These are phyloP conservation scores for Cyphomyrus plagiostoma DNA, from an alignment of 2,113 vertebrate genomes.

Conservation along the genomic window DNA sequence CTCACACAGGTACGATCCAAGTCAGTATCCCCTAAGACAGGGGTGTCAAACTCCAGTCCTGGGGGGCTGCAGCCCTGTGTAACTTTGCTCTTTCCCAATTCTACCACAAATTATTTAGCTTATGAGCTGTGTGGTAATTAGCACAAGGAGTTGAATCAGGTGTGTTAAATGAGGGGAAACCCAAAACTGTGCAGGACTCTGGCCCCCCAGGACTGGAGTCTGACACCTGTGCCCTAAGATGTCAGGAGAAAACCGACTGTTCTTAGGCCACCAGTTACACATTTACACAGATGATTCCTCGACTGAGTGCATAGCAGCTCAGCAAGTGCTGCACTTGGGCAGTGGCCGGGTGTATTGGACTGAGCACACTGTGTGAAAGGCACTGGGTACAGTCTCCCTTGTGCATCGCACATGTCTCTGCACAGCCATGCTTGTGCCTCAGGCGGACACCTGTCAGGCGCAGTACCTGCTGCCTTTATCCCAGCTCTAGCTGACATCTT, in stretches of 20 bases:
- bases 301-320: background rate
- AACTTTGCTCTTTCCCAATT: no score
- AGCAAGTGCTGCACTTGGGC: background rate
- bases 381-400: slow-evolving; percentile 39
- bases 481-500: slow-evolving; percentile 26
- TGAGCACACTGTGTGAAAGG: slow-evolving; percentile 12
- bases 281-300: background rate
- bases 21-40: background rate
- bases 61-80: no score
- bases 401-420: background rate
- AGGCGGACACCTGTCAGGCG: slow-evolving; percentile 12
- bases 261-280: background rate
- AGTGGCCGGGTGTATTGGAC: background rate
- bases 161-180: no score
- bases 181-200: no score
- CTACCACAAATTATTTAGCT: no score
- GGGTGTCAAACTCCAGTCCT: no score
- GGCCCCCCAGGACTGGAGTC: no score
- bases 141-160: no score
- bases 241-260: background rate
- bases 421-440: slow-evolving; percentile 20
- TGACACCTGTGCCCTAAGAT: background rate
- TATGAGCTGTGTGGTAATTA: no score
- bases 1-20: background rate
- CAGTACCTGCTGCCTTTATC: slow-evolving; percentile 34